These are phyloP conservation scores for Limnephilus lunatus DNA, from an alignment of 2,888 invertebrate genomes.

Conservation along the genomic window DNA sequence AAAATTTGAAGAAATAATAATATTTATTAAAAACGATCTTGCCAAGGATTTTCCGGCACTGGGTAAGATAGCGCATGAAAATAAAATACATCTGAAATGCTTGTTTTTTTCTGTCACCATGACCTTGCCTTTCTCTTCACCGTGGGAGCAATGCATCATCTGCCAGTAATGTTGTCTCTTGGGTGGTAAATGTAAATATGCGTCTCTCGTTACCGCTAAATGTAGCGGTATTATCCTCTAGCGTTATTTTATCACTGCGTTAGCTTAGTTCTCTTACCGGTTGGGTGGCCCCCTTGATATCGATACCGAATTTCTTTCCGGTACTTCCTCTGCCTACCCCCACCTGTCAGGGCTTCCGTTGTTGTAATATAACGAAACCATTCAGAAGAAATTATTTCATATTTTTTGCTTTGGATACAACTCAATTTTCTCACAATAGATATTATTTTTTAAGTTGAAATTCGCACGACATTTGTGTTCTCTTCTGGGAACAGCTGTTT, in stretches of 20 bases:
- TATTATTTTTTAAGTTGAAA: too few relatives aligned
- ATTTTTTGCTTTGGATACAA: background rate
- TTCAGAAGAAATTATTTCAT: background rate
- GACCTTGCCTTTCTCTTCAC: background rate
- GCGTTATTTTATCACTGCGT: background rate
- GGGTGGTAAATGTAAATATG: background rate
- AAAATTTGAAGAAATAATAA: too few relatives aligned
- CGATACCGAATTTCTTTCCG: background rate
- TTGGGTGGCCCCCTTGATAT: conserved; percentile 6
- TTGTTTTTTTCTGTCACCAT: background rate
- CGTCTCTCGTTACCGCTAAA: background rate
- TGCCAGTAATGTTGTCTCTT: background rate
- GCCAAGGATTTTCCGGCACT: background rate
- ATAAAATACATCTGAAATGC: background rate
- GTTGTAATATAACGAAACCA: background rate
- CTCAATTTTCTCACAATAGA: too few relatives aligned
- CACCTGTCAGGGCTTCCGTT: background rate
- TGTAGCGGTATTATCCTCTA: background rate
- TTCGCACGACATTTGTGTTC: background rate
- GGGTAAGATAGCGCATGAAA: background rate
- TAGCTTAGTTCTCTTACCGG: background rate
- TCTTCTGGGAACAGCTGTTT: too few relatives aligned
- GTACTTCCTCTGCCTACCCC: background rate
- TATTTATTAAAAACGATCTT: background rate
- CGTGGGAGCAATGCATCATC: background rate